Percentiles rank a stretch among this genome's conserved stretches.
phyloP scores from a whole-genome alignment of 2,888 invertebrate genomes.

The Tanaodytes sp. region DNA sequence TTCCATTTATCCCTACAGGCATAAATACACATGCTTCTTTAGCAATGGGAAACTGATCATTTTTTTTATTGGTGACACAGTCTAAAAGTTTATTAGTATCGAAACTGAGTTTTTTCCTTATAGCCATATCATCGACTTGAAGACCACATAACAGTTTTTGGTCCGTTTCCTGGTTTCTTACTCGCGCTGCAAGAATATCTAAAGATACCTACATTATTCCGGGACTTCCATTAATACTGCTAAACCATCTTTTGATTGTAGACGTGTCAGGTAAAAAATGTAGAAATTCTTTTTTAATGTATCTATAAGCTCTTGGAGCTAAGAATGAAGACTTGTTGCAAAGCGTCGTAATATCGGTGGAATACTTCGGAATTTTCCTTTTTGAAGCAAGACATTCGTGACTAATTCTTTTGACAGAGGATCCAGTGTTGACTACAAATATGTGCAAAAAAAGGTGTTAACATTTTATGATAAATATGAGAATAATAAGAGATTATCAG shows the following conservation, averaged over 20 bases:
- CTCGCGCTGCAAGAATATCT: not conserved
- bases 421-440: conserved; percentile 6
- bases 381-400: not conserved
- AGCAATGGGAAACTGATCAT: conserved; percentile 7
- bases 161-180: not conserved
- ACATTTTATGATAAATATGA: too few relatives aligned
- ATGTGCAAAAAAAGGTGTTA: too few relatives aligned
- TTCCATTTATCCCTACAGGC: conserved; percentile 30
- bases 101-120: not conserved
- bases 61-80: not conserved
- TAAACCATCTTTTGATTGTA: conserved; percentile 29
- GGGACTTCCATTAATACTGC: conserved; percentile 19
- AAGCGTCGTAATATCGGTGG: conserved; percentile 25
- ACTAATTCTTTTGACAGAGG: conserved; percentile 2
- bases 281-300: conserved; percentile 25
- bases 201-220: conserved; percentile 15
- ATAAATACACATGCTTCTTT: conserved; percentile 31
- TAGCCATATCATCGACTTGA: conserved; percentile 7
- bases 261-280: conserved; percentile 29
- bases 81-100: not conserved
- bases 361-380: conserved; percentile 1
- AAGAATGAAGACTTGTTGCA: conserved; percentile 27
- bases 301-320: conserved; percentile 28
- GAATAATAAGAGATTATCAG: too few relatives aligned
- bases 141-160: not conserved